Percentiles rank a stretch among this genome's conserved stretches.
These are phyloP conservation scores for Esox masquinongy DNA, from an alignment of 2,797 vertebrate genomes.

Conservation along the genomic window DNA sequence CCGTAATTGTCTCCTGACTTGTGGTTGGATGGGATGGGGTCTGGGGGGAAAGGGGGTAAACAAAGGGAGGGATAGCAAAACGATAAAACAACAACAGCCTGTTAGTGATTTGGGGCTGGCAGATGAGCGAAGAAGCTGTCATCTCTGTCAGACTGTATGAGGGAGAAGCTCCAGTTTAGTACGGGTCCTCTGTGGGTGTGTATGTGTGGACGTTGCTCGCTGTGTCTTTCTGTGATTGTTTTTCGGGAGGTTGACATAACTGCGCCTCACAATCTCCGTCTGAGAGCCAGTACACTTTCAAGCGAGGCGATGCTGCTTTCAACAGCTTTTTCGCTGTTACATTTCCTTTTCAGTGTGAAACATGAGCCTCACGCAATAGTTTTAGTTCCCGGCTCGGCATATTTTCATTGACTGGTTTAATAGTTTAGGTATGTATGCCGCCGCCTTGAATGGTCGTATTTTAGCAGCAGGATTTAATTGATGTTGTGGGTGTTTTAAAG, in stretches of 20 bases:
- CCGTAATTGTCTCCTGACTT: background rate
- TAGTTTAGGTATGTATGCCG: background rate
- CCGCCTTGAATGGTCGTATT: background rate
- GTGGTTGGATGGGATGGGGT: slow-evolving; percentile 23
- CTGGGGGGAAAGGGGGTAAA: slow-evolving; percentile 16
- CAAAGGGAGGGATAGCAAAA: background rate
- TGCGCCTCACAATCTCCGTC: no score
- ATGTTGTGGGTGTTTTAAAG: background rate
- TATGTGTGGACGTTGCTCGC: no score
- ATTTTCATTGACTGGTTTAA: background rate
- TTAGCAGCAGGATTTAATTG: background rate
- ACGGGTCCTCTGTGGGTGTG: no score
- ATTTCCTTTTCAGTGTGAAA: background rate
- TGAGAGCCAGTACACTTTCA: no score
- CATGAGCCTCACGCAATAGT: background rate
- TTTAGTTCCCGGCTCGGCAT: background rate
- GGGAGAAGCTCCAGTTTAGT: no score
- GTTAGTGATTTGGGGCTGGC: slow-evolving; percentile 25
- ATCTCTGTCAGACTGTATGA: no score
- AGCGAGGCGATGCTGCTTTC: no score
- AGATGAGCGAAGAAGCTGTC: no score
- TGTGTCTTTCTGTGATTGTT: no score
- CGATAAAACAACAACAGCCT: slow-evolving; percentile 28
- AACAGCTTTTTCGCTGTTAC: no score
- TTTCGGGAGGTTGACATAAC: no score